phyloP scores from a whole-genome alignment of 1,140 invertebrate species.

The Drosophila nigrodunni region DNA sequence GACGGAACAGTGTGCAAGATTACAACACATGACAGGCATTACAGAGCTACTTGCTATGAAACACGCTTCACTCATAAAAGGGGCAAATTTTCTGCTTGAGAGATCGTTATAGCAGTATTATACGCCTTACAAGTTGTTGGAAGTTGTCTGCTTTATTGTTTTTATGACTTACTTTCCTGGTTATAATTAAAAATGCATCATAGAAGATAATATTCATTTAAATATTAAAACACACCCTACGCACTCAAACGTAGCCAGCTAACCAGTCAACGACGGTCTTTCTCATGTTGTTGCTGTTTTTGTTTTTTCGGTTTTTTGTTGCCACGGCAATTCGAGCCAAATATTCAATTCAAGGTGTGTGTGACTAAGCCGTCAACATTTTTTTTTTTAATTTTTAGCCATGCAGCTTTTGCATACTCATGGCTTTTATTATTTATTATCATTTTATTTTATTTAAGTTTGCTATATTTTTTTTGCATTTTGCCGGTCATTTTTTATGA shows the following conservation, averaged over 20 bases:
- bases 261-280: conserved; percentile 25
- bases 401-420: conserved; percentile 62
- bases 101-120: conserved; percentile 43
- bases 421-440: conserved; percentile 51
- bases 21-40: conserved; percentile 56
- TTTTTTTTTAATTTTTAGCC: conserved; percentile 46
- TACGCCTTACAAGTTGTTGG: conserved; percentile 42
- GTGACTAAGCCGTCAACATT: conserved; percentile 73
- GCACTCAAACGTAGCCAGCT: conserved; percentile 53
- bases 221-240: conserved; percentile 53
- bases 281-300: conserved; percentile 37
- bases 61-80: conserved; percentile 10
- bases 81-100: conserved; percentile 71
- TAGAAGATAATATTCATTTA: conserved; percentile 15
- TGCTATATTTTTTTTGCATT: conserved; percentile 56
- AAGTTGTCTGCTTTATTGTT: conserved; percentile 54
- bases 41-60: conserved; percentile 32
- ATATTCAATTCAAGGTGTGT: conserved; percentile 72
- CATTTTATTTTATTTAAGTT: conserved; percentile 17
- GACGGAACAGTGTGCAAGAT: conserved; percentile 35
- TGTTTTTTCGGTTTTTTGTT: conserved; percentile 54
- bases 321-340: conserved; percentile 62
- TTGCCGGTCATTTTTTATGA: conserved; percentile 70
- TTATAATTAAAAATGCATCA: conserved; percentile 80
- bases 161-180: conserved; percentile 62